Conservation (phyloP, 2,797 vertebrate species). For the Sebastes hopkinsi region DNA sequence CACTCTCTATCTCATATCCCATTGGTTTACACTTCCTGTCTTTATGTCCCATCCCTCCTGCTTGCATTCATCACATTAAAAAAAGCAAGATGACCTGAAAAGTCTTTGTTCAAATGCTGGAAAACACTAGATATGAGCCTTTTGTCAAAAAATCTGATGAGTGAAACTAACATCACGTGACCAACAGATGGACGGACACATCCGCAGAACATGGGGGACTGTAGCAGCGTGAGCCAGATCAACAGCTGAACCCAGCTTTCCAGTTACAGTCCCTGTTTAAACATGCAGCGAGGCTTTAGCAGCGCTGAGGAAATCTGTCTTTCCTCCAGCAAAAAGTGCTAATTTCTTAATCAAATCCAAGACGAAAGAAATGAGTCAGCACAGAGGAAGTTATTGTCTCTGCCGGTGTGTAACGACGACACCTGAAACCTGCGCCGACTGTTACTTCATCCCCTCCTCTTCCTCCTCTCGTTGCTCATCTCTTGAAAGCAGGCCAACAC, state of each 20-base stretch:
- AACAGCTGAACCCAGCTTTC: constrained; percentile 71
- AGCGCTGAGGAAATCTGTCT: constrained; percentile 8
- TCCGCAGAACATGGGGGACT: constrained; percentile 40
- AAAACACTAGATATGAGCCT: background rate
- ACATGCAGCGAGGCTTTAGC: constrained; percentile 48
- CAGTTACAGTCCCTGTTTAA: constrained; percentile 52
- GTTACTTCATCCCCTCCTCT: constrained; percentile 27
- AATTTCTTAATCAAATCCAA: constrained; percentile 22
- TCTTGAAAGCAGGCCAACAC: constrained; percentile 66
- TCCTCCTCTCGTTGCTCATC: constrained; percentile 46
- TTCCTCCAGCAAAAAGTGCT: constrained; percentile 1
- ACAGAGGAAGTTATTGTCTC: background rate
- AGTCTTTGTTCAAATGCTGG: background rate
- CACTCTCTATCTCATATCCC: background rate
- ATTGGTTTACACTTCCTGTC: background rate
- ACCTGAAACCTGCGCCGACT: constrained; percentile 47
- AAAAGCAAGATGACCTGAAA: background rate
- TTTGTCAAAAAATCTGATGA: constrained; percentile 22
- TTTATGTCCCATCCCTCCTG: background rate
- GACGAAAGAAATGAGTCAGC: background rate
- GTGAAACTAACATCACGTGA: constrained; percentile 47
- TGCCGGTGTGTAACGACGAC: background rate
- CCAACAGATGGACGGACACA: constrained; percentile 69
- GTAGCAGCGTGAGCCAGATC: constrained; percentile 62
- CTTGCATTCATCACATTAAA: background rate